These are phyloP conservation scores for Hanleya hanleyi DNA, from an alignment of 2,888 invertebrate genomes.

Conservation along the genomic window DNA sequence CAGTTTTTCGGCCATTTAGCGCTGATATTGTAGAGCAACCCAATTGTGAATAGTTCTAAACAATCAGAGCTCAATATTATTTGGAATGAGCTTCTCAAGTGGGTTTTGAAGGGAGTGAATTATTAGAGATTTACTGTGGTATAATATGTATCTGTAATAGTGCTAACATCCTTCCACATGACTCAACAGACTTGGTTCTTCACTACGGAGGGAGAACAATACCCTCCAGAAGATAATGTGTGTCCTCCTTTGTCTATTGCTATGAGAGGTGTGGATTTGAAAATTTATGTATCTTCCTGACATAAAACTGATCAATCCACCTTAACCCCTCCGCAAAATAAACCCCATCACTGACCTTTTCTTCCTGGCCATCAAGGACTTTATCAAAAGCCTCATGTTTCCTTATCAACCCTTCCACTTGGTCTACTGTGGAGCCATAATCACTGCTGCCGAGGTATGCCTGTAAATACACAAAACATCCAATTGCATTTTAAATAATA, in stretches of 20 bases:
- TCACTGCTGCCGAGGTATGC: constrained; percentile 82
- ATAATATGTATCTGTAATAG: too few species aligned
- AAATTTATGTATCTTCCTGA: constrained; percentile 49
- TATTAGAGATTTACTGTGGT: too few species aligned
- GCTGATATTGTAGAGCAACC: too few species aligned
- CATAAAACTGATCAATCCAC: neutral
- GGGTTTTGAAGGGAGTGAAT: too few species aligned
- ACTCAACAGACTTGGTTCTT: too few species aligned
- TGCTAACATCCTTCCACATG: too few species aligned
- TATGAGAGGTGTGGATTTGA: constrained; percentile 31
- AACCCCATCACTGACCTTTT: constrained; percentile 78
- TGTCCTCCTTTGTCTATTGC: neutral
- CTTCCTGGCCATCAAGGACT: constrained; percentile 98
- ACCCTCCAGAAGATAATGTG: neutral
- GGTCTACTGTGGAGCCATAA: constrained; percentile 97
- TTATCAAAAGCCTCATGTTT: constrained; percentile 99
- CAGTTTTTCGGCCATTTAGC: too few species aligned
- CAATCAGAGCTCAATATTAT: too few species aligned
- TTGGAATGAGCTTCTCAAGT: too few species aligned
- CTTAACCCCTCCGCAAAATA: neutral
- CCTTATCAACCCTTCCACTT: constrained; percentile 98
- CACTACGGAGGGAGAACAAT: neutral
- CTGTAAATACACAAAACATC: constrained; percentile 47
- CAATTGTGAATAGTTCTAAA: too few species aligned
- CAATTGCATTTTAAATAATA: neutral